phyloP scores from a whole-genome alignment of 92 coral and sea anemone species.

The Nematostella vectensis region DNA sequence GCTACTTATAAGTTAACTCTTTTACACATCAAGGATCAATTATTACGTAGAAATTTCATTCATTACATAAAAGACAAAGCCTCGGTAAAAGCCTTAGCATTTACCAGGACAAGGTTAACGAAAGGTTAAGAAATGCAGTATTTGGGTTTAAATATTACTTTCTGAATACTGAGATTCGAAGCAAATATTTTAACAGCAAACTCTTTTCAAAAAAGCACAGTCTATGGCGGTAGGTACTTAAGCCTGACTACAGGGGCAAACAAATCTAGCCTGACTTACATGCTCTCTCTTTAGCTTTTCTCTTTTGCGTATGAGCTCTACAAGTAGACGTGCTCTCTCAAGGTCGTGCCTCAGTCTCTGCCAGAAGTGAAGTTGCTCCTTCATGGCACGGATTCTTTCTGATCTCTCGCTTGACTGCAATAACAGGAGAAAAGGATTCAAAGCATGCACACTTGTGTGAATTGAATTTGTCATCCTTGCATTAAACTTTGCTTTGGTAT shows the following conservation, averaged over 20 bases:
- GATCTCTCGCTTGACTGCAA: conserved; percentile 78
- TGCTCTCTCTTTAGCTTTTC: conserved; percentile 96
- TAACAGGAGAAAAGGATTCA: background rate
- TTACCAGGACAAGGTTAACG: too few species aligned
- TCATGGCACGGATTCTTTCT: conserved; percentile 96
- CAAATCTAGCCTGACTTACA: too few species aligned
- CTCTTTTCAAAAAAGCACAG: too few species aligned
- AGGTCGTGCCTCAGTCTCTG: conserved; percentile 96
- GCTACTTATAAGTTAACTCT: too few species aligned
- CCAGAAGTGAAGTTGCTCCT: conserved; percentile 98
- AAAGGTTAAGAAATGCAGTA: too few species aligned
- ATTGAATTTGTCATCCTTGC: background rate
- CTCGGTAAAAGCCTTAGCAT: background rate
- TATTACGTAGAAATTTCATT: background rate
- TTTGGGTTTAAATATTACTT: too few species aligned
- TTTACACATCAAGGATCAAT: too few species aligned
- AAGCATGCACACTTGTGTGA: background rate
- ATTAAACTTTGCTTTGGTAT: too few species aligned
- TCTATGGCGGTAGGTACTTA: too few species aligned
- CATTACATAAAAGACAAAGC: conserved; percentile 9
- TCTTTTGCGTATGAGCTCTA: conserved; percentile 90
- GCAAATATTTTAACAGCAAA: too few species aligned
- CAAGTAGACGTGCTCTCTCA: conserved; percentile 92
- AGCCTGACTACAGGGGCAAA: too few species aligned
- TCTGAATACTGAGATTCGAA: too few species aligned